Percentiles rank a stretch among this genome's conserved stretches.
These are phyloP conservation scores for Mimumesa dahlbomi DNA, from an alignment of 2,888 invertebrate genomes.

Conservation along the genomic window DNA sequence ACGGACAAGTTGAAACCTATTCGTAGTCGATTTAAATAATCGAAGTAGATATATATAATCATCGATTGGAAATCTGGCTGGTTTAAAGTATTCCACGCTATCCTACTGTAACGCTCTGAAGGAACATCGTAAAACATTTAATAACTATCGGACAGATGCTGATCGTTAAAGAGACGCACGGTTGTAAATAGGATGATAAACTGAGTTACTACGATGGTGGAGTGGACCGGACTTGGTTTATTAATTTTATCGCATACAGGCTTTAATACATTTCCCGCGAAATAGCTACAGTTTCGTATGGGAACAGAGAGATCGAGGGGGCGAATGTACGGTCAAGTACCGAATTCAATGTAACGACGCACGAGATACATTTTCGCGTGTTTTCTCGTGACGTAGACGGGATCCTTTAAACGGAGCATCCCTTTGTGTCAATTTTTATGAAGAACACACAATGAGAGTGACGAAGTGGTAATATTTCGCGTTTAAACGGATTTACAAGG, in stretches of 20 bases:
- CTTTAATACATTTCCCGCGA: constrained; percentile 6
- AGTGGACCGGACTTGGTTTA: constrained; percentile 8
- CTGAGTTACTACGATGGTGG: constrained; percentile 10
- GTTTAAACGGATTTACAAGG: neutral
- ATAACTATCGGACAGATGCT: constrained; percentile 14
- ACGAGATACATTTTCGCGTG: no score
- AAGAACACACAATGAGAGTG: no score
- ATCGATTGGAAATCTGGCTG: neutral
- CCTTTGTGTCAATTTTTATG: no score
- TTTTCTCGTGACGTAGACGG: no score
- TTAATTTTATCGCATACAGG: constrained; percentile 15
- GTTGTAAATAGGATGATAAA: constrained; percentile 15
- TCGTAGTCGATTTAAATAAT: no score
- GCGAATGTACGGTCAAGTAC: no score
- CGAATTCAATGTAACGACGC: no score
- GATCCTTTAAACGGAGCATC: no score
- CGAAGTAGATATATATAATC: no score
- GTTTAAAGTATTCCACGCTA: constrained; percentile 6
- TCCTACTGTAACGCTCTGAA: neutral
- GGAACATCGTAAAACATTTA: constrained; percentile 11
- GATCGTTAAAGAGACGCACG: constrained; percentile 7
- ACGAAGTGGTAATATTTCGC: no score
- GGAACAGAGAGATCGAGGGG: neutral
- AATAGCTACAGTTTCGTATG: neutral
- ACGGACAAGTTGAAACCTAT: neutral